Percentiles rank a stretch among this genome's conserved stretches.
Conservation (phyloP, 2,888 invertebrate genomes). For the Meiosimyza platycephala region DNA sequence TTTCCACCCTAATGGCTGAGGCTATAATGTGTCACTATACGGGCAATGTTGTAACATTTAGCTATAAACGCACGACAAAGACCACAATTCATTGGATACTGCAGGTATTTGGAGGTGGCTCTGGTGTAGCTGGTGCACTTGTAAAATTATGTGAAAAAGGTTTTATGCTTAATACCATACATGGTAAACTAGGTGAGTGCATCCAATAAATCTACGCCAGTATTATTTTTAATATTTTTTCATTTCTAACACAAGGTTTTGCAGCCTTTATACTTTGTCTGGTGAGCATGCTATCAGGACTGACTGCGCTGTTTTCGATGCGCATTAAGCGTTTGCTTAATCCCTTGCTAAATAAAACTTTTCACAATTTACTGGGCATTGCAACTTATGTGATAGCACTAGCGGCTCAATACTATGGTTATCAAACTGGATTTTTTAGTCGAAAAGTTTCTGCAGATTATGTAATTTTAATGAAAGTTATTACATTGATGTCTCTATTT, state of each 20-base stretch:
- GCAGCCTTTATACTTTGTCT: conserved; percentile 60
- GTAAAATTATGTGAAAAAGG: conserved; percentile 59
- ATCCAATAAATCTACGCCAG: background rate
- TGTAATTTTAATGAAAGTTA: conserved; percentile 55
- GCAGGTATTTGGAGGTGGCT: conserved; percentile 57
- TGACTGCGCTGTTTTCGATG: conserved; percentile 57
- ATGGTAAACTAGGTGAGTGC: conserved; percentile 58
- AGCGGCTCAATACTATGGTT: conserved; percentile 62
- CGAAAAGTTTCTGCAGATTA: conserved; percentile 48
- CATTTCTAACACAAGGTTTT: conserved; percentile 50
- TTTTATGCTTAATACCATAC: conserved; percentile 53
- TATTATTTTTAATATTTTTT: conserved; percentile 11
- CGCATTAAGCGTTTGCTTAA: conserved; percentile 52
- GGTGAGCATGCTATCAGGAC: conserved; percentile 57
- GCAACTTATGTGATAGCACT: conserved; percentile 59
- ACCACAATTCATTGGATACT: conserved; percentile 64
- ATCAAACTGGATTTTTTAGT: conserved; percentile 59
- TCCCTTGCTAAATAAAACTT: conserved; percentile 60
- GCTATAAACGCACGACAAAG: conserved; percentile 57
- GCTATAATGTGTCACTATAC: conserved; percentile 62
- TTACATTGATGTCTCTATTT: conserved; percentile 58
- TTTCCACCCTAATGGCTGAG: conserved; percentile 63
- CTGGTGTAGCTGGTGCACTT: conserved; percentile 59
- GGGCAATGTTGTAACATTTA: conserved; percentile 56
- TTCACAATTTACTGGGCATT: conserved; percentile 61